Base-by-base conservation (phyloP, 2,888 invertebrate species). In the Parapristionchus giblindavisi region DNA sequence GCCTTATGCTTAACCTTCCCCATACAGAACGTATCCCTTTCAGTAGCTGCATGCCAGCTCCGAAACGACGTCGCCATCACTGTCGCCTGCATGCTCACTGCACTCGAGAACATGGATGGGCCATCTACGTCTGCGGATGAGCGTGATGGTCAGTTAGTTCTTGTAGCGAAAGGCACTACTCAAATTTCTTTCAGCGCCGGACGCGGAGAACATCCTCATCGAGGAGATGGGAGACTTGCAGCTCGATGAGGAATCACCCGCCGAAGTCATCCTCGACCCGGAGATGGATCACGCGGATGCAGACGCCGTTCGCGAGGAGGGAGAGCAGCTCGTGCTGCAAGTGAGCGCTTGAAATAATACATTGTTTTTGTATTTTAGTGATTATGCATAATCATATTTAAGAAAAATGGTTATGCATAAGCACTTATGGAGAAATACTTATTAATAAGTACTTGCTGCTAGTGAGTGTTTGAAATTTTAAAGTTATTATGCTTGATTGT, bases 121-220 rank as follows among this genome's bases (percentile, higher is more conserved):
- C n/a, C n/a, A n/a, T n/a, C n/a, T n/a, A n/a, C n/a, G n/a, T n/a
- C n/a, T n/a, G n/a, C n/a, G n/a, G 43, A 43, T 8, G 11, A 8
- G 43, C 43, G 43, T n/a, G n/a, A n/a, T n/a, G n/a, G n/a, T 14
- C 43, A 14, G 43, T 43, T 17, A 43, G 8, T 43, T 17, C 11
- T 43, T 17, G 43, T 43, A 8, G 56, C 6, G 24, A 14, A n/a
- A 54, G 14, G 6, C 56, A 24, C n/a, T 27, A 14, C 14, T 54
- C 56, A 54, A 54, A 17, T 14, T 54, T 6, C 17, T n/a, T 54
- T 27, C 56, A 54, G 56, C 56, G 27, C 56, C 56, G n/a, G 56
- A 54, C 56, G 56, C 56, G 11, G 56, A 54, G n/a, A 54, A 54
- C n/a, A 5, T 24, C 27, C n/a, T n/a, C n/a, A 6, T 14, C n/a